Base-by-base conservation (phyloP, 2,113 vertebrate genomes). In the Carassius gibelio region DNA sequence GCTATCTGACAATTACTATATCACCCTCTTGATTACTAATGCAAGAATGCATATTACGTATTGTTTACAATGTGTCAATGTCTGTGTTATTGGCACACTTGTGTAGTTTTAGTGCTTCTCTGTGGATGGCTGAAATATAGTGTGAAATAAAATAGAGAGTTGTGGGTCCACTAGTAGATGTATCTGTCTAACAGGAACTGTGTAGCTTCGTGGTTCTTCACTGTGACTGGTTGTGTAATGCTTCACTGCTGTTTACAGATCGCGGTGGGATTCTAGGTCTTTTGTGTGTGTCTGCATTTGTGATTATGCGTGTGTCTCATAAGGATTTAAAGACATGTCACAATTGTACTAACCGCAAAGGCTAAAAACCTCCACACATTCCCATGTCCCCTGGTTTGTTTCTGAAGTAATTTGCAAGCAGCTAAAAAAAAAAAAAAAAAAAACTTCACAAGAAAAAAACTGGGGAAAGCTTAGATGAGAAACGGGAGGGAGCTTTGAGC, bases 391-490 rank as follows among this genome's bases (percentile, higher is more conserved):
- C 59, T 15, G 21, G 50, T 59, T 87, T 82, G n/a, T 80, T 87
- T 80, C 71, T 82, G 71, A 42, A 48, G 30, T 57, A 82, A 83
- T 81, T 88, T 59, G 77, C 55, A 42, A 81, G 72, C 10, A 45
- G 88, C 64, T 17, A 11, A 10, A 34, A 86, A 45, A 42, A 42
- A 71, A 8, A 10, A 34, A 86, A 45, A 26, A 26, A 86, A 66
- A 64, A 45, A 9, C 42, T 87, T 88, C 85, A 87, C 72, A 79
- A 85, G 85, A 68, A 57, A 48, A 78, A 71, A 36, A 15, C 50
- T 7, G 26, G 19, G 30, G 38, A 15, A 80, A 79, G 45, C 50
- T 36, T 38, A 80, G 45, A 72, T 45, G 59, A 79, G 45, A 69
- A 80, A 74, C 76, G 21, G 59, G 69, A 64, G 62, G 81, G 55